These are phyloP conservation scores for Formicarius rufipectus DNA, from an alignment of 2,113 vertebrate species.

Conservation along the genomic window DNA sequence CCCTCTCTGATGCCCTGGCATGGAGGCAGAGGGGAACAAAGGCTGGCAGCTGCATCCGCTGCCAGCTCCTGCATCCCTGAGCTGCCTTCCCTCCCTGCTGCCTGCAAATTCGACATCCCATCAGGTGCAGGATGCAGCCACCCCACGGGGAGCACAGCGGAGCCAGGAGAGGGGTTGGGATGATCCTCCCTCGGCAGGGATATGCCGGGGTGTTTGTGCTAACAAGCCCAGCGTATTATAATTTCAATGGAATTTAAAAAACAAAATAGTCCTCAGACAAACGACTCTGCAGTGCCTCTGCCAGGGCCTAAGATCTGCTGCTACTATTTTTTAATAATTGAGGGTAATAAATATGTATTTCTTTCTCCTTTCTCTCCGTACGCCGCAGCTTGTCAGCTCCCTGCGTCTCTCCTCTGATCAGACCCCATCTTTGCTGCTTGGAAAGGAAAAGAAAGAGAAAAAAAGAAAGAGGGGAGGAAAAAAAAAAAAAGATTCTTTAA, in stretches of 20 bases:
- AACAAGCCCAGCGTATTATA: conserved; percentile 59
- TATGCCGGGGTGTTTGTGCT: conserved; percentile 52
- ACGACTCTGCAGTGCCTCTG: conserved; percentile 67
- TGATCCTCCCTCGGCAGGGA: conserved; percentile 31
- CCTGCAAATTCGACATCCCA: neutral
- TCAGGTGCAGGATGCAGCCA: neutral
- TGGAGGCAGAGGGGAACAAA: neutral
- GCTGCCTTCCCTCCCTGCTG: neutral
- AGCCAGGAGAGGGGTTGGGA: neutral
- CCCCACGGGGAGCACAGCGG: neutral
- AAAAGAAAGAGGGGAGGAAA: neutral
- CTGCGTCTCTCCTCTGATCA: conserved; percentile 81
- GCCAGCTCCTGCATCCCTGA: neutral
- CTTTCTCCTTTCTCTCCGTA: conserved; percentile 71
- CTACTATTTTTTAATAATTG: conserved; percentile 83
- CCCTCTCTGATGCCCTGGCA: neutral
- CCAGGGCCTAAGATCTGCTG: conserved; percentile 75
- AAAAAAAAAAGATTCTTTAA: conserved; percentile 72
- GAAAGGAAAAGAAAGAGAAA: neutral
- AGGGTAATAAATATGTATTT: conserved; percentile 85
- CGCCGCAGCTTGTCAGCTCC: conserved; percentile 80
- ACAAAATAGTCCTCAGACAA: conserved; percentile 66
- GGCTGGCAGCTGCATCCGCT: neutral
- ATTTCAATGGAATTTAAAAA: conserved; percentile 71
- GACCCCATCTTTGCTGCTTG: conserved; percentile 71